Percentiles rank a stretch among this genome's conserved stretches.
phyloP scores from a whole-genome alignment of 2,797 vertebrate species.

The Rhinophrynus dorsalis region DNA sequence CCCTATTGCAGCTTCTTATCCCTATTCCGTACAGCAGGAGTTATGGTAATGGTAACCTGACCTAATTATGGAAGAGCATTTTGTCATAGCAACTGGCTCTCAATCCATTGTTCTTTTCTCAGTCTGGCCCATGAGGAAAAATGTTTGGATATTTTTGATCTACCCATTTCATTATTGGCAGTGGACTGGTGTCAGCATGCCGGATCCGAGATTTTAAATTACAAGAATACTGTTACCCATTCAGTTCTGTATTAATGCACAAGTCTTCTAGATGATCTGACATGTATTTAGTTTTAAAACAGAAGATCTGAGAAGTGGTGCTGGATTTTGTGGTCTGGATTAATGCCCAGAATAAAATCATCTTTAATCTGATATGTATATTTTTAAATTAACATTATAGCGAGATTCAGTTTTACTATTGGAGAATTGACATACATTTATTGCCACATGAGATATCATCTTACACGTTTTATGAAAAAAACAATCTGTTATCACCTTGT shows the following conservation, averaged over 20 bases:
- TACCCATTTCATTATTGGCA: too few relatives aligned
- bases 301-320: conserved; percentile 46
- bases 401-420: conserved; percentile 52
- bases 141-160: too few relatives aligned
- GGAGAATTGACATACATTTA: conserved; percentile 31
- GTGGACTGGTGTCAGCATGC: background rate
- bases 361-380: conserved; percentile 53
- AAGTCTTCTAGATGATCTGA: conserved; percentile 30
- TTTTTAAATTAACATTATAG: conserved; percentile 47
- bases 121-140: too few relatives aligned
- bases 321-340: conserved; percentile 60
- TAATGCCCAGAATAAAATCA: conserved; percentile 53
- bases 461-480: conserved; percentile 20
- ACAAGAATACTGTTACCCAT: background rate
- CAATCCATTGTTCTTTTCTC: too few relatives aligned
- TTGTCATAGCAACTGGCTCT: too few relatives aligned
- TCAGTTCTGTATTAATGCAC: background rate
- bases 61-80: too few relatives aligned
- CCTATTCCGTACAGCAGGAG: too few relatives aligned
- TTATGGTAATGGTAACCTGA: too few relatives aligned
- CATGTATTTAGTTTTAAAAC: conserved; percentile 51
- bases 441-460: conserved; percentile 21
- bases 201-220: background rate
- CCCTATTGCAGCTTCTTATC: too few relatives aligned
- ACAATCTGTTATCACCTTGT: conserved; percentile 16